Conservation (phyloP, 1,140 invertebrate species). For the Drosophila ohnishii region DNA sequence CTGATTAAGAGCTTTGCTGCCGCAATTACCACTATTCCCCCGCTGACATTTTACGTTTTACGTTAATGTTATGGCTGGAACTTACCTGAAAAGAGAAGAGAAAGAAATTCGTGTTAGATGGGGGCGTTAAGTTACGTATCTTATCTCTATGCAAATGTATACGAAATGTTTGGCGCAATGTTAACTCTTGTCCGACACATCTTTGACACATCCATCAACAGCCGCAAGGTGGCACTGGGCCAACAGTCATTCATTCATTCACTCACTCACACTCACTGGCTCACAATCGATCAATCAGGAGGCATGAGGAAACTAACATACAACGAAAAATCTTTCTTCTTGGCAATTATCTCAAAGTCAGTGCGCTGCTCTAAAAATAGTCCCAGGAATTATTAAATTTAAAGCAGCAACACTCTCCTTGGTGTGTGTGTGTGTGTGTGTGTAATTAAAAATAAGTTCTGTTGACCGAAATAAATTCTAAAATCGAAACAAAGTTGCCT, state of each 20-base stretch:
- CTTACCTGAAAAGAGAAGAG: constrained; percentile 63
- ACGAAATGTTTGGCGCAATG: constrained; percentile 20
- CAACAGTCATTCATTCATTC: constrained; percentile 39
- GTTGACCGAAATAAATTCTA: constrained; percentile 76
- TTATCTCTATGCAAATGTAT: constrained; percentile 36
- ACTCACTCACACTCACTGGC: constrained; percentile 24
- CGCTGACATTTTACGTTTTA: constrained; percentile 27
- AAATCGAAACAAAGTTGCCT: constrained; percentile 66
- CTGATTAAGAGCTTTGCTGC: constrained; percentile 28
- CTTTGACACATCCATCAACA: constrained; percentile 60
- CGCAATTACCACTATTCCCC: constrained; percentile 11
- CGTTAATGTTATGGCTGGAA: constrained; percentile 1
- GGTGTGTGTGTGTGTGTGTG: background rate
- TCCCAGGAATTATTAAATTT: constrained; percentile 53
- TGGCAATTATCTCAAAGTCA: constrained; percentile 55
- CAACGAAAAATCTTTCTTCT: constrained; percentile 21
- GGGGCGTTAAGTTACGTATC: constrained; percentile 23
- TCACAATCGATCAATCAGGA: constrained; percentile 66
- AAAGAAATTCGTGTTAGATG: background rate
- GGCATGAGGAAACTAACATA: constrained; percentile 6
- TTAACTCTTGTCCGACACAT: constrained; percentile 55
- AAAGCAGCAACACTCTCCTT: constrained; percentile 27
- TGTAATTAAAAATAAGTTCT: constrained; percentile 69
- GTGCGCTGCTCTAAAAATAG: constrained; percentile 33
- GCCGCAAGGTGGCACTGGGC: background rate